Conservation (phyloP, 2,113 vertebrate genomes). For the Columbina picui region DNA sequence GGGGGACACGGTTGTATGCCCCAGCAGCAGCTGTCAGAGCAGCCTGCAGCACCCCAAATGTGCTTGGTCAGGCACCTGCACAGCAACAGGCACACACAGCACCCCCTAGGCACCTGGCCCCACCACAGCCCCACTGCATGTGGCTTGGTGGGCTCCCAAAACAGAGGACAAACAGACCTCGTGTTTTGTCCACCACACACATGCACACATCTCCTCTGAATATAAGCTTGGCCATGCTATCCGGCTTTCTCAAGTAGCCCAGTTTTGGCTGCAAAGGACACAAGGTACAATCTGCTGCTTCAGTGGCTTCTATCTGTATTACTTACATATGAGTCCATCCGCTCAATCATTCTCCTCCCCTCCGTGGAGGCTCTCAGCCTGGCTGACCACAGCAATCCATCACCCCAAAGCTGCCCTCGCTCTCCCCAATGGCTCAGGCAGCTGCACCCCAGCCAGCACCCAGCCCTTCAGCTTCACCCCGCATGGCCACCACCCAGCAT, state of each 20-base stretch:
- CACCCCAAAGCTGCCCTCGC: background rate
- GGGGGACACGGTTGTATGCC: background rate
- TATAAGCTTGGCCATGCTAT: background rate
- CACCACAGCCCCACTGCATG: fast-evolving
- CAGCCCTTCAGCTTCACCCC: background rate
- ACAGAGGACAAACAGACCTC: background rate
- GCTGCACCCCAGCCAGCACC: background rate
- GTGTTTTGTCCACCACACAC: fast-evolving
- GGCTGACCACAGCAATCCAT: background rate
- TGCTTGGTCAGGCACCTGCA: fast-evolving
- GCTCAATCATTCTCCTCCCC: background rate
- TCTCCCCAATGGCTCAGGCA: background rate
- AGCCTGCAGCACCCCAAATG: fast-evolving
- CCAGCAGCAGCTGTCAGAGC: background rate
- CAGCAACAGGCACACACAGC: fast-evolving
- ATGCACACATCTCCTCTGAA: fast-evolving
- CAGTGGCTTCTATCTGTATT: background rate
- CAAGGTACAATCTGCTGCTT: background rate
- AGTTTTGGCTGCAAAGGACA: background rate
- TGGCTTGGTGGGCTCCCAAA: fast-evolving
- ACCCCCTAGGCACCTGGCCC: background rate
- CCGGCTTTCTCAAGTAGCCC: background rate
- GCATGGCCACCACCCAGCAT: background rate
- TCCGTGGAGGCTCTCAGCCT: background rate
- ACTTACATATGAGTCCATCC: background rate